These are phyloP conservation scores for Balaenoptera acutorostrata DNA, from an alignment of 2,113 vertebrate genomes.

Conservation along the genomic window DNA sequence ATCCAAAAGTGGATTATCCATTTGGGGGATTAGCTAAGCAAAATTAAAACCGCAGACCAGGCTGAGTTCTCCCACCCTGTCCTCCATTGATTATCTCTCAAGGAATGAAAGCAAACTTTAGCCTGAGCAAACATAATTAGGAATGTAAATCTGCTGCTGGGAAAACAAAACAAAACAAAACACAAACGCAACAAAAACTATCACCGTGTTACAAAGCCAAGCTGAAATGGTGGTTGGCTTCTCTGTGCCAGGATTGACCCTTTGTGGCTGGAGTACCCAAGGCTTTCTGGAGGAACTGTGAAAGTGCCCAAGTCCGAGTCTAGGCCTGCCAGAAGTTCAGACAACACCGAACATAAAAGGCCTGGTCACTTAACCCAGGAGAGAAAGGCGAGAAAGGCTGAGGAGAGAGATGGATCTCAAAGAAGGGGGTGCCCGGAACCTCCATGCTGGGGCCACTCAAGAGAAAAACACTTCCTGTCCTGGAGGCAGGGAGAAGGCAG, in stretches of 20 bases:
- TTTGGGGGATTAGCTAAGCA: constrained; percentile 10
- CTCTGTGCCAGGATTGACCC: not conserved
- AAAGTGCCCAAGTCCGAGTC: not conserved
- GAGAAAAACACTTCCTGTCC: not conserved
- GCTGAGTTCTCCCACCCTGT: not conserved
- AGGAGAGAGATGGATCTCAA: not conserved
- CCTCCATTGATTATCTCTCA: not conserved
- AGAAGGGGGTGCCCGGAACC: not conserved
- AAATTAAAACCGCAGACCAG: constrained; percentile 32
- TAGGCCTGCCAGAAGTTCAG: constrained; percentile 6
- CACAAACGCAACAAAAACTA: not conserved
- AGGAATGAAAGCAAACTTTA: constrained; percentile 17
- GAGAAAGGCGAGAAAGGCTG: not conserved
- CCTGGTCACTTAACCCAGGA: not conserved
- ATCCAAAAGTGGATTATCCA: constrained; percentile 43
- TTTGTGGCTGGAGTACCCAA: not conserved
- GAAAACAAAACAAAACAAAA: not conserved
- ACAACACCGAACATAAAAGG: not conserved
- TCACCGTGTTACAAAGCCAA: not conserved
- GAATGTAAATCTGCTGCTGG: constrained; percentile 12
- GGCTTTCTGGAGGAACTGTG: not conserved
- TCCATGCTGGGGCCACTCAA: not conserved
- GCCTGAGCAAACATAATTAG: constrained; percentile 28
- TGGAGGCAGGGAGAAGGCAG: not conserved
- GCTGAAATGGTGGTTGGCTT: not conserved